Conservation (phyloP, 2,797 vertebrate genomes). For the Microtus agrestis region DNA sequence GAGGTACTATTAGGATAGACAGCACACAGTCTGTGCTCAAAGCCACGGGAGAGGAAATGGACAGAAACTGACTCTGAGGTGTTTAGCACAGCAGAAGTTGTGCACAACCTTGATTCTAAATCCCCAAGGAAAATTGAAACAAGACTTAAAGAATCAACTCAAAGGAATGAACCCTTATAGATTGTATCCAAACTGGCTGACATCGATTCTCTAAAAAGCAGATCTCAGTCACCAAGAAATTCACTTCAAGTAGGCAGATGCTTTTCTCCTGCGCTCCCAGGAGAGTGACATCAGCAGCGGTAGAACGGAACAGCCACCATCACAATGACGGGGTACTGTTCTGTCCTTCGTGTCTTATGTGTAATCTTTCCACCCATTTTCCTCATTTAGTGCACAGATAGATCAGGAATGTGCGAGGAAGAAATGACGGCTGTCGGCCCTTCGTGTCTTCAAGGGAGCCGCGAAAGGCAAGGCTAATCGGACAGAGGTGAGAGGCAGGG, state of each 20-base stretch:
- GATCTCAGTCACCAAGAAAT: not conserved
- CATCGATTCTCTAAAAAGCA: not conserved
- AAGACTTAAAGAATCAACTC: not conserved
- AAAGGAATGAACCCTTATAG: not conserved
- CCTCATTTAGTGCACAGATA: not conserved
- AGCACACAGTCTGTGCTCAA: not conserved
- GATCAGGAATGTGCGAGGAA: not conserved
- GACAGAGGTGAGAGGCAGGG: not conserved
- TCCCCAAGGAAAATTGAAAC: not conserved
- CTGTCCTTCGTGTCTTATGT: not conserved
- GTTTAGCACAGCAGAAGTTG: not conserved
- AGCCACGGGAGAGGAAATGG: not conserved
- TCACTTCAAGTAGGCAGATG: not conserved
- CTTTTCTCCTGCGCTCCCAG: not conserved
- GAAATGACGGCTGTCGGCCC: not conserved
- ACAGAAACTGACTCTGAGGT: not conserved
- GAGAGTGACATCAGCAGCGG: not conserved
- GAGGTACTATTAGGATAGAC: not conserved
- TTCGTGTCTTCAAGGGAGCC: conserved; percentile 12
- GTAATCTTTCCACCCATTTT: not conserved
- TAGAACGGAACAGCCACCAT: not conserved
- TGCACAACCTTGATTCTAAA: conserved; percentile 10
- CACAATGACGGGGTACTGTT: not conserved
- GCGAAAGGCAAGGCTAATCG: not conserved
- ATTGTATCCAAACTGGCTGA: not conserved